Percentiles rank a stretch among this genome's conserved stretches.
Conservation (phyloP, 2,888 invertebrate genomes). For the Andrena haemorrhoa region DNA sequence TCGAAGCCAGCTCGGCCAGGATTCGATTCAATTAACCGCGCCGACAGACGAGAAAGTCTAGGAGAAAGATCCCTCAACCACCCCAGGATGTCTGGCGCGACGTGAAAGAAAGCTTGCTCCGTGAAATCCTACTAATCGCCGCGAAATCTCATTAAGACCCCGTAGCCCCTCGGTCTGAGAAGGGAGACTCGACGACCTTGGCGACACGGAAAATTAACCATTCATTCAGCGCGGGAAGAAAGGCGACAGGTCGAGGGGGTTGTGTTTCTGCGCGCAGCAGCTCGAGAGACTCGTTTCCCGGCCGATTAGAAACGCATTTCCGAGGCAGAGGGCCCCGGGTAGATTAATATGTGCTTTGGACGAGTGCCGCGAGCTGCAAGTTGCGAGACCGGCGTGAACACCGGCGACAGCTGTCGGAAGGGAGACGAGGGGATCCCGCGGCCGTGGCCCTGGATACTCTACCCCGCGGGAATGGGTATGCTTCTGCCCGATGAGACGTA, state of each 20-base stretch:
- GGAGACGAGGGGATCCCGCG: constrained; percentile 42
- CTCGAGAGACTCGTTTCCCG: constrained; percentile 39
- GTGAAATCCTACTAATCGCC: constrained; percentile 31
- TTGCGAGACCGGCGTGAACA: constrained; percentile 66
- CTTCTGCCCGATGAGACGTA: constrained; percentile 93
- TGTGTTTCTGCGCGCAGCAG: background rate
- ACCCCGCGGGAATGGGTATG: constrained; percentile 85
- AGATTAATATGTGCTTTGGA: constrained; percentile 79
- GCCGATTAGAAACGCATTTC: constrained; percentile 60
- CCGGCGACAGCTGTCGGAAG: constrained; percentile 63
- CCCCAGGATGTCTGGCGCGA: background rate
- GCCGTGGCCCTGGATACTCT: constrained; percentile 36
- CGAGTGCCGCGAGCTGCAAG: constrained; percentile 61
- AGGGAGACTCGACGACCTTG: background rate
- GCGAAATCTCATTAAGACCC: constrained; percentile 33
- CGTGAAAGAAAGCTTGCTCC: background rate
- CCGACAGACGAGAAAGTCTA: background rate
- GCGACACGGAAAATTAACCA: constrained; percentile 33
- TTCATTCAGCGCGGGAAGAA: background rate
- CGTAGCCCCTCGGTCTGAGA: background rate
- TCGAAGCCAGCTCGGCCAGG: constrained; percentile 10
- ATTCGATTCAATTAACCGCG: constrained; percentile 47
- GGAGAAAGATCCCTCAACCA: background rate
- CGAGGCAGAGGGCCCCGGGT: constrained; percentile 39
- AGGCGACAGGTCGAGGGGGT: background rate